Conservation (phyloP, 2,113 vertebrate species). For the Phodopus roborovskii region DNA sequence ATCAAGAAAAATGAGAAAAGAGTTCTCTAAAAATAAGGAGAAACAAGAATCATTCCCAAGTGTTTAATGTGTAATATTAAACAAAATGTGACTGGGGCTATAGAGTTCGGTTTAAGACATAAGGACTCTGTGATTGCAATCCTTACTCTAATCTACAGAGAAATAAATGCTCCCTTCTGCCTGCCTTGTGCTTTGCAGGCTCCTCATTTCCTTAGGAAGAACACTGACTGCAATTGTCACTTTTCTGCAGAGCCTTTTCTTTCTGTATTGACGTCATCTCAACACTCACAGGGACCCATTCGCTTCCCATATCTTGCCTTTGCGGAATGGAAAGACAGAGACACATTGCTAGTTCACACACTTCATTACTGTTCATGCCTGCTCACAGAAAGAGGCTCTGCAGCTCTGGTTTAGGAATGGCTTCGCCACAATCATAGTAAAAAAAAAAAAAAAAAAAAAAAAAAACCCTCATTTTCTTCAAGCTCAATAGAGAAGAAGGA, state of each 20-base stretch:
- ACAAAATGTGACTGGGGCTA: not conserved
- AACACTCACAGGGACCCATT: not conserved
- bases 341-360: not conserved
- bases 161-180: not conserved
- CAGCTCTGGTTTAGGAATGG: constrained; percentile 8
- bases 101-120: not conserved
- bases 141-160: constrained; percentile 2
- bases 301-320: not conserved
- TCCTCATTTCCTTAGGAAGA: not conserved
- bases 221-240: not conserved
- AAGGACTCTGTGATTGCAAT: not conserved
- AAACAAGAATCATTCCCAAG: not conserved
- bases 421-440: constrained; percentile 1
- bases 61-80: constrained; percentile 12
- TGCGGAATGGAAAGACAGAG: constrained; percentile 13
- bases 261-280: not conserved
- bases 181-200: not conserved
- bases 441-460: too few species aligned
- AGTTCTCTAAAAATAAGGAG: not conserved
- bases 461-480: constrained; percentile 25
- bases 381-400: not conserved
- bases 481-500: not conserved
- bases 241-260: not conserved
- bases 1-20: constrained; percentile 7
- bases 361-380: not conserved